Conservation (phyloP, 2,888 invertebrate genomes). For the Dryocosmus kuriphilus region DNA sequence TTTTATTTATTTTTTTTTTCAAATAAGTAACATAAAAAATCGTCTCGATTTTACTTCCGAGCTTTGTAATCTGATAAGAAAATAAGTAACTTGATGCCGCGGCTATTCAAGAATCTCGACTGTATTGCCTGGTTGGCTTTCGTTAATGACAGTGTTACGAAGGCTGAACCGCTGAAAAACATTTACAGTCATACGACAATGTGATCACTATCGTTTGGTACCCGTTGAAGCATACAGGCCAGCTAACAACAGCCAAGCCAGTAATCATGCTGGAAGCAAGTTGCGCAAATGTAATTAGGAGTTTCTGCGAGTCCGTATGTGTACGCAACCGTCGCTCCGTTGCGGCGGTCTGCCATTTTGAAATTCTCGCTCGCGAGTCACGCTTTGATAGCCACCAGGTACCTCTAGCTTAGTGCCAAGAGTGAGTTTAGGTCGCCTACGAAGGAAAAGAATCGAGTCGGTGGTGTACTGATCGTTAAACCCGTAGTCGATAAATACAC, state of each 20-base stretch:
- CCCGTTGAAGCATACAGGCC: conserved; percentile 2
- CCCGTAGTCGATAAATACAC: conserved; percentile 33
- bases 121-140: background rate
- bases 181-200: background rate
- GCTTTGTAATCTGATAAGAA: background rate
- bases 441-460: conserved; percentile 24
- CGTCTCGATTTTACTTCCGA: too few relatives aligned
- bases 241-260: conserved; percentile 4
- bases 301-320: conserved; percentile 34
- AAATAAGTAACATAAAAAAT: too few relatives aligned
- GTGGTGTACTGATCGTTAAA: conserved; percentile 33
- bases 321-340: conserved; percentile 36
- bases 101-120: background rate
- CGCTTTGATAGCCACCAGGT: conserved; percentile 39
- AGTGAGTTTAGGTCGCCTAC: background rate
- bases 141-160: background rate
- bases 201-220: conserved; percentile 25
- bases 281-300: conserved; percentile 38
- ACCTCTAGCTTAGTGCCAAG: conserved; percentile 5
- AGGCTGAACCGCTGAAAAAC: background rate
- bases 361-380: conserved; percentile 36
- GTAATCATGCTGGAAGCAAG: conserved; percentile 18
- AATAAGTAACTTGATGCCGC: background rate
- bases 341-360: conserved; percentile 26
- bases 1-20: too few relatives aligned